A percentile compares a stretch with the other conserved stretches of the same genome.
phyloP scores from a whole-genome alignment of 1,140 invertebrate genomes.

The Zaprionus tsacasi region DNA sequence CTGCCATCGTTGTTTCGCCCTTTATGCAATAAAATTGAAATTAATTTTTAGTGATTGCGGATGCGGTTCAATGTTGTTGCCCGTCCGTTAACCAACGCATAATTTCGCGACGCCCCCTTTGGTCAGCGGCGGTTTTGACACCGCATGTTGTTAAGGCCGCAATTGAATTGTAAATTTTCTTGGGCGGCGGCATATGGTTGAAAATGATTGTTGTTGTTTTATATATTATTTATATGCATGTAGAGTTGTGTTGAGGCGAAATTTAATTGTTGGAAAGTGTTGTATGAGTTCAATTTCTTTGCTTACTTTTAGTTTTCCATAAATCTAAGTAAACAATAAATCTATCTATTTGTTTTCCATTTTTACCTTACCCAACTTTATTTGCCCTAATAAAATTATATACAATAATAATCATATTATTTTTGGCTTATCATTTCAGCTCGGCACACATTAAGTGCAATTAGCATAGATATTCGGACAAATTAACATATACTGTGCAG shows the following conservation, averaged over 20 bases:
- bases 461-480: constrained; percentile 39
- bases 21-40: constrained; percentile 78
- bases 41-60: constrained; percentile 83
- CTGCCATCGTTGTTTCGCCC: not conserved
- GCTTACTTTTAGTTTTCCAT: not conserved
- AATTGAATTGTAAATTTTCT: constrained; percentile 73
- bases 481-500: constrained; percentile 28
- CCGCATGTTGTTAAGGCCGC: constrained; percentile 53
- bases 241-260: not conserved
- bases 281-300: not conserved
- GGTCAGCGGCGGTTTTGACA: constrained; percentile 57
- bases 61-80: constrained; percentile 65
- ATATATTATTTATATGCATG: constrained; percentile 43
- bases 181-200: constrained; percentile 37
- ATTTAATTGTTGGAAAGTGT: not conserved
- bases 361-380: not conserved
- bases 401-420: not conserved
- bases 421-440: constrained; percentile 51
- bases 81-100: constrained; percentile 42
- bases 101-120: constrained; percentile 31
- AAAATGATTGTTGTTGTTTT: constrained; percentile 11
- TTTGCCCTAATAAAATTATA: not conserved
- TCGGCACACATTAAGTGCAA: constrained; percentile 29
- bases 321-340: no score
- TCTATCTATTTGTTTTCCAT: no score